phyloP scores from a whole-genome alignment of 1,140 invertebrate species.

The Andricus grossulariae region DNA sequence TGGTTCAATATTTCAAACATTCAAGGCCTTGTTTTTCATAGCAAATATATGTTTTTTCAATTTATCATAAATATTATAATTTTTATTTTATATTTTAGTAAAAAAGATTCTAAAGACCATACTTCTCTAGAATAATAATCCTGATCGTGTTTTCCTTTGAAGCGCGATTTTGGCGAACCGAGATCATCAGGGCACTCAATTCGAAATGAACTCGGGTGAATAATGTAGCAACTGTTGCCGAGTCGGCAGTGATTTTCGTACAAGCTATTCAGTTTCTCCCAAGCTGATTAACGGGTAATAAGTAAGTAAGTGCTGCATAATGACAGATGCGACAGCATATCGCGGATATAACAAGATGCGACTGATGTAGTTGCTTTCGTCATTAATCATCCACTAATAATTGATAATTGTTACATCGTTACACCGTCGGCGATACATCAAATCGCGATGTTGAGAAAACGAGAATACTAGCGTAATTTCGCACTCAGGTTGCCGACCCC shows the following conservation, averaged over 20 bases:
- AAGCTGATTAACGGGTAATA: constrained; percentile 13
- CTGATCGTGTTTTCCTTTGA: background rate
- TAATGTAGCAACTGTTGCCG: background rate
- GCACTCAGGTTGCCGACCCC: background rate
- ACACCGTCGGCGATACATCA: constrained; percentile 3
- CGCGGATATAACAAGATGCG: constrained; percentile 8
- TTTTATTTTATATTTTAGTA: no score
- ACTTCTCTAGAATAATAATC: no score
- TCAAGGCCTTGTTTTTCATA: no score
- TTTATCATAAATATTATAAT: no score
- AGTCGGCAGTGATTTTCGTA: constrained; percentile 13
- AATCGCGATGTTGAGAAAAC: background rate
- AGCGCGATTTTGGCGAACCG: background rate
- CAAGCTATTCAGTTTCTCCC: background rate
- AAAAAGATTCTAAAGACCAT: no score
- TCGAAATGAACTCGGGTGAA: background rate
- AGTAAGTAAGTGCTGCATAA: constrained; percentile 19
- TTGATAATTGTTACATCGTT: constrained; percentile 7
- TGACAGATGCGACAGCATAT: constrained; percentile 1
- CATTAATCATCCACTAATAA: constrained; percentile 10
- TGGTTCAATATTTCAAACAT: no score
- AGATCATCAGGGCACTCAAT: background rate
- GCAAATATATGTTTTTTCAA: no score
- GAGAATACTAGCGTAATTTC: background rate
- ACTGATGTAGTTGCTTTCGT: background rate